Conservation (phyloP, 2,888 invertebrate species). For the Ennomos erosarius region DNA sequence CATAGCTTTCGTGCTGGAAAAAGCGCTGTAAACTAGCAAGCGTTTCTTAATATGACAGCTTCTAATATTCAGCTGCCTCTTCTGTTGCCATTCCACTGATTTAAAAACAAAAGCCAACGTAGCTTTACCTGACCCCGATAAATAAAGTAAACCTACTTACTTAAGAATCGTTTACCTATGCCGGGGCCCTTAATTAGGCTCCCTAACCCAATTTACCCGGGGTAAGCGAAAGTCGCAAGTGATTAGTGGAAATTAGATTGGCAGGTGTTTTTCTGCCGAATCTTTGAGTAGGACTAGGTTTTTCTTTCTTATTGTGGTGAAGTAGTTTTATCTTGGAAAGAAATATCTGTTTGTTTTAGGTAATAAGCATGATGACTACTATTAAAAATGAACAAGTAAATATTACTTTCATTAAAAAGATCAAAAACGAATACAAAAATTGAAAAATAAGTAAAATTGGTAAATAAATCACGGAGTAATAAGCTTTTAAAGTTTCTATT, state of each 20-base stretch:
- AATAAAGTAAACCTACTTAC: slow-evolving; percentile 47
- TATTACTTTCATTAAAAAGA: too few species aligned
- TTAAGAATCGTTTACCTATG: slow-evolving; percentile 46
- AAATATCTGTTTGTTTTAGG: too few species aligned
- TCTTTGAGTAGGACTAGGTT: slow-evolving; percentile 14
- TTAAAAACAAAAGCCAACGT: slow-evolving; percentile 22
- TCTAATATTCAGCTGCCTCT: too few species aligned
- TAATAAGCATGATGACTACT: too few species aligned
- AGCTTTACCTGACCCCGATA: slow-evolving; percentile 27
- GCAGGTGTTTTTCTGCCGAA: slow-evolving; percentile 37
- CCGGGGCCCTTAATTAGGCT: slow-evolving; percentile 49
- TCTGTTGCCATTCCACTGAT: not conserved
- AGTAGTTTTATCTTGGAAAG: not conserved
- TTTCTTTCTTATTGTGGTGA: not conserved
- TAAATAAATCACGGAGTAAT: too few species aligned
- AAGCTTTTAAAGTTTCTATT: too few species aligned
- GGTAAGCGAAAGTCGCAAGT: slow-evolving; percentile 40
- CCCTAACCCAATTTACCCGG: slow-evolving; percentile 46
- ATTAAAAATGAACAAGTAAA: too few species aligned
- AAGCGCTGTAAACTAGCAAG: too few species aligned
- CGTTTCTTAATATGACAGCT: too few species aligned
- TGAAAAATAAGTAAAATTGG: too few species aligned
- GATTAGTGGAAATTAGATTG: slow-evolving; percentile 43
- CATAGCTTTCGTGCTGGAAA: too few species aligned
- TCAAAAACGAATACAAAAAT: too few species aligned